phyloP scores from a whole-genome alignment of 2,113 vertebrate species.

The Neogale vison region DNA sequence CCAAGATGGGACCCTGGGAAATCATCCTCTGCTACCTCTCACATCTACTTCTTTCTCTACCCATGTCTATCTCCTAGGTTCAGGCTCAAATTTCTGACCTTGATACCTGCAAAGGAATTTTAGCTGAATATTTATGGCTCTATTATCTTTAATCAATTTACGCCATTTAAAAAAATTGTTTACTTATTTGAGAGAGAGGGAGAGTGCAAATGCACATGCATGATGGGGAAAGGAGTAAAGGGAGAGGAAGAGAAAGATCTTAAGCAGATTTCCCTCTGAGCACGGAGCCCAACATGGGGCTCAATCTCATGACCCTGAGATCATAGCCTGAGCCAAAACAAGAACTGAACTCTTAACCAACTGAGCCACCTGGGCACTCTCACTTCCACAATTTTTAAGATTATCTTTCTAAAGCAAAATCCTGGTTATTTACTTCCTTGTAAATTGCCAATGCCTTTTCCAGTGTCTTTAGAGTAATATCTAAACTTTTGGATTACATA shows the following conservation, averaged over 20 bases:
- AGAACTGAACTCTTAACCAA: not conserved
- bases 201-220: not conserved
- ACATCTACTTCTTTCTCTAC: not conserved
- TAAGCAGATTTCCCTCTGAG: not conserved
- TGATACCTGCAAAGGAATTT: not conserved
- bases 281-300: not conserved
- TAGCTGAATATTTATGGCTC: not conserved
- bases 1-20: not conserved
- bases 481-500: not conserved
- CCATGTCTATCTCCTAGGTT: not conserved
- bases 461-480: not conserved
- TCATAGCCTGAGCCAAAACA: not conserved
- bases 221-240: not conserved
- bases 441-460: not conserved
- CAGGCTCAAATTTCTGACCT: not conserved
- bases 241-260: not conserved
- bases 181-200: not conserved
- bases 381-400: constrained; percentile 3
- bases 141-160: not conserved
- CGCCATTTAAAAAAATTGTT: not conserved
- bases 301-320: not conserved
- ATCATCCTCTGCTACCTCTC: not conserved
- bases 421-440: not conserved
- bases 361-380: not conserved
- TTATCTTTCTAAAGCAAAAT: constrained; percentile 30